Base-by-base conservation (phyloP, 2,113 vertebrate genomes). In the Pholis gunnellus region DNA sequence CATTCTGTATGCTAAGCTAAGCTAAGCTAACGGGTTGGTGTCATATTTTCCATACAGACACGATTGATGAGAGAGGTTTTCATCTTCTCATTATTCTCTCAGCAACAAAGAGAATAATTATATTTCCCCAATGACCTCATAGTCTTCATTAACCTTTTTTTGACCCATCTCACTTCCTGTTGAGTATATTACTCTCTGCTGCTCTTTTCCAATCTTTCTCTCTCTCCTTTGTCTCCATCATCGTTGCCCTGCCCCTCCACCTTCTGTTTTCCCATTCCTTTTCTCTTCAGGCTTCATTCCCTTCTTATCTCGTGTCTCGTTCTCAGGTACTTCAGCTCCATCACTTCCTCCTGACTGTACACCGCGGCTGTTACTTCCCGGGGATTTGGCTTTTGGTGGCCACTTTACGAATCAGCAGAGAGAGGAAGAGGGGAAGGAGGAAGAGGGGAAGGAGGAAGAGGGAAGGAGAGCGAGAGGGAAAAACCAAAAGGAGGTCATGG, bases 351-450 rank as follows among this genome's bases (percentile, higher is more conserved):
- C 81, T 9, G 59, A 46, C 54, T 38, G 34, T 9, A 68, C 20
- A 76, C 31, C 29, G 11, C 0, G 20, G 20, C 31, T 31, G 48
- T 64, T 73, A 65, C 50, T 27, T 75, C 59, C 78, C 1, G 75
- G 66, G 42, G 20, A 66, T 78, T 77, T 61, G 68, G 40, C 78
- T n/a, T 78, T 77, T 27, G 50, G 65, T 60, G 75, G 34, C 54
- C 36, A n/a, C 42, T 75, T 46, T 6, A 54, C 69, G 83, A 90
- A 69, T 80, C 85, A 81, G 83, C 91, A 87, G 79, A 17, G 29
- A 57, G 54, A 72, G 34, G 29, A 60, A 20, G 72, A 64, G n/a
- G 31, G 48, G 71, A 27, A 18, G 40, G 46, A 69, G 67, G 40
- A 42, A 20, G 72, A 64, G 31, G 46, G 71, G n/a, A n/a, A n/a